Evolutionary conservation across 2,888 invertebrate genomes (phyloP), one percentile per base, ranked within the genome.

Genomic region (Protonemura montana): DNA sequence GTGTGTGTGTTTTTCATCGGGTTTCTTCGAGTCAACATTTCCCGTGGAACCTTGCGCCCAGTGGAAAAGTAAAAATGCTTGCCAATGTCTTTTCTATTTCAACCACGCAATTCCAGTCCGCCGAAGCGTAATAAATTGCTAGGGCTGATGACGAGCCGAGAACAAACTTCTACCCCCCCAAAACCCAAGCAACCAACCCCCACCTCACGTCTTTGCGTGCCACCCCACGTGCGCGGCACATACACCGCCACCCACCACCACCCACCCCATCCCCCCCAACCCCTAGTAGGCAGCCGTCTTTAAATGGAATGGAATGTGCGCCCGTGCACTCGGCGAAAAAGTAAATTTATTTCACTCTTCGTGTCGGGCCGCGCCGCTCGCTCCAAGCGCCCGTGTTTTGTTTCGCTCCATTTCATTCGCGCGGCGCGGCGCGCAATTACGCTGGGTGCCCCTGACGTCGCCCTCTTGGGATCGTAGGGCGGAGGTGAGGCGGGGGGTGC

Each of bases 291-390:
- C 5, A 6, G 29, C 29, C 42, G 59, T 84, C 84, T 84, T 84
- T 84, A 84, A 84, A 84, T 84, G 84, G 59, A 84, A 84, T 84
- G 84, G 84, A 84, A 84, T 76, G 84, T 84, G 42, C 84, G 84
- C 59, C 42, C 84, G 84, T 84, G 59, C 84, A 76, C 84, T 84
- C 84, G 59, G 25, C 59, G 84, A 84, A 59, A 59, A 59, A 84
- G 76, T 26, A 84, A 59, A 84, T 84, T 59, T 84, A 76, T 84
- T 59, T 59, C 59, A 59, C 59, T 21, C 59, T 21, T 21, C 13
- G 59, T 59, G 59, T 10, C 59, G 59, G 27, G 84, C 59, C 13
- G 30, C 29, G 82, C 26, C 5, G 77, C 6, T 41, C 77, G 77
- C 7, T 3, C 13, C 77, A 25, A 5, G 26, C 10, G 21, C 10